Evolutionary conservation across 2,113 vertebrate species (phyloP), one percentile per base, ranked within the genome.

Genomic region (Agelaius tricolor): DNA sequence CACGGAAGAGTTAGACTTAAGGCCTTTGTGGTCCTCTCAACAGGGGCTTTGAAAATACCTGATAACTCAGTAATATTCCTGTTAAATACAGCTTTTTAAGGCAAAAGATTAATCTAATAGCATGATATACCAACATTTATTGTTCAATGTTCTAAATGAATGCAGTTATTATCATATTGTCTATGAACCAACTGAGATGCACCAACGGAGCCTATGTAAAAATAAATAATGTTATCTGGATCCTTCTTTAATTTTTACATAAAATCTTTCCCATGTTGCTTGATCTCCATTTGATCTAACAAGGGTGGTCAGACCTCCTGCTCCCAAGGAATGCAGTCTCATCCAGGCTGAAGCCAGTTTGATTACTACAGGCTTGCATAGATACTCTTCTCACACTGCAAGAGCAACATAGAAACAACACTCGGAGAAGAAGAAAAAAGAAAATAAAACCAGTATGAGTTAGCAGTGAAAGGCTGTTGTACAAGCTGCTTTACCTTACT

Each of bases 201-300:
- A 47, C 31, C 26, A 62, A 0, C 6, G 3, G 73, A 66, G 28
- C 24, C 33, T 18, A 28, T 6, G 20, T 66, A 73, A 79, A 95
- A 85, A 61, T 28, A 73, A 52, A 61, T 8, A 24, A 41, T 57
- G 21, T n/a, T 33, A 57, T 49, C 93, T 63, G 67, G 33, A 57
- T 10, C 1, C 31, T 47, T 77, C 33, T 87, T 63, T 10, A 75
- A 39, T 57, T 90, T 93, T 73, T 58, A 65, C 22, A 37, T 44
- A 39, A 85, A 49, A 73, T 77, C n/a, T 86, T 58, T 63, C 31
- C 37, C 20, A 41, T 41, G 8, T 46, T 87, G 75, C 71, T 92
- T 52, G 59, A 92, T 85, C 27, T 93, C 85, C 57, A 74, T 79
- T 92, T 95, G 62, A 35, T 82, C 74, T 59, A 92, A 72, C 11